phyloP scores from a whole-genome alignment of 2,797 vertebrate genomes.

The Babyrousa celebensis region DNA sequence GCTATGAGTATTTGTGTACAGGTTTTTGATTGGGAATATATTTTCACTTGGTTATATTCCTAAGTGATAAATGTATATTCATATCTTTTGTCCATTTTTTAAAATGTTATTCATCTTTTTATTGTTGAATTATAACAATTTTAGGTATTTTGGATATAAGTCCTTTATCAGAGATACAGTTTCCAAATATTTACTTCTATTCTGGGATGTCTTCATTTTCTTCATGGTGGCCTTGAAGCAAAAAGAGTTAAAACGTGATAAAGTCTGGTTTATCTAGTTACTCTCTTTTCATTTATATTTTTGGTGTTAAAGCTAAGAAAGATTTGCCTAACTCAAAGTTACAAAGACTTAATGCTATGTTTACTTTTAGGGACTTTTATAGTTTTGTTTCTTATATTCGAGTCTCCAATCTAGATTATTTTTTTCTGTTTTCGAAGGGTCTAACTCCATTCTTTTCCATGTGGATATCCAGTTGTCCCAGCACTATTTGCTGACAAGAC shows the following conservation, averaged over 20 bases:
- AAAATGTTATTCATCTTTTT: background rate
- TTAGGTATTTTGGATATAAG: background rate
- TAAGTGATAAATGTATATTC: background rate
- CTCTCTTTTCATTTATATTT: background rate
- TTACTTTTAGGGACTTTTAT: background rate
- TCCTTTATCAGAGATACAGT: background rate
- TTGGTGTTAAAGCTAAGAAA: background rate
- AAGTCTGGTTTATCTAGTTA: background rate
- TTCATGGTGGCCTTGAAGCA: background rate
- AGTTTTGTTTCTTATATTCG: constrained; percentile 3
- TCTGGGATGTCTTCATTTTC: background rate
- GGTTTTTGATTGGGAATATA: background rate
- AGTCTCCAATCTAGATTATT: background rate
- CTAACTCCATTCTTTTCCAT: background rate
- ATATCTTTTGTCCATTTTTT: background rate
- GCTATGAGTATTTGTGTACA: background rate
- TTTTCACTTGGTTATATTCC: background rate
- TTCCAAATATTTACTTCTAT: background rate
- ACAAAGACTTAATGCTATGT: background rate
- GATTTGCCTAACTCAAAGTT: background rate
- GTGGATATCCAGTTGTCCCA: background rate
- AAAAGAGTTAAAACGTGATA: background rate
- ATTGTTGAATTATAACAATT: background rate
- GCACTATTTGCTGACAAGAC: background rate
- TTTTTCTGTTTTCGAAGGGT: background rate